Evolutionary conservation across 2,797 vertebrate genomes (phyloP), one percentile per base, ranked within the genome.

Genomic region (Mallotus villosus): DNA sequence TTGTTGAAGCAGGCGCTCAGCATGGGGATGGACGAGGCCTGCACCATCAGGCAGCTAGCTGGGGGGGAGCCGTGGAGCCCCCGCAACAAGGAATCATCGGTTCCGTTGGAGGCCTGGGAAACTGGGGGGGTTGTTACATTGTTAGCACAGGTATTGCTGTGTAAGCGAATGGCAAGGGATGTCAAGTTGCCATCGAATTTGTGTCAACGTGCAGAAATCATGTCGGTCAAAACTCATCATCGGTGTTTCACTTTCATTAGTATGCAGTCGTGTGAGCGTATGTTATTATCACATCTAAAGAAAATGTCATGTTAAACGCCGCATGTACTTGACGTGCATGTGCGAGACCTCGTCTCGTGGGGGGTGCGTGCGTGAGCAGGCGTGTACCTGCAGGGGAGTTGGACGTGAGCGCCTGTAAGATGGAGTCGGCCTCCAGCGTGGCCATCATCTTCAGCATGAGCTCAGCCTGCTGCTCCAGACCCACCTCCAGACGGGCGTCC

Each of bases 381-480:
- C 3, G 19, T 5, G 91, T 92, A 99, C 98, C 94, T 89, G 95
- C 89, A 76, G 97, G 95, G 58, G 97, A 95, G 63, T 91, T 96
- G 70, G 97, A 96, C 66, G 97, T 97, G 82, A 99, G 93, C 5
- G 98, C 97, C 75, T 99, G 98, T 29, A 99, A 87, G 84, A 99
- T 97, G 53, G 98, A 98, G 85, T 99, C 98, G 0, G 98, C 98
- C 90, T 99, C 97, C 63, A 99, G 83, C 0, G 97, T 99, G 25
- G 97, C 96, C 98, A 99, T 99, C 98, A 99, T 99, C 90, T 99
- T 99, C 74, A 99, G 90, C 97, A 99, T 98, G 75, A 99, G 93
- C 80, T 99, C 98, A 37, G 98, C 98, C 86, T 99, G 98, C 81
- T 99, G 98, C 80, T 99, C 98, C 80, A 99, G 92, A 63, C 98